These are phyloP conservation scores for Smutsia temminckii DNA, from an alignment of 2,797 vertebrate species.

Conservation along the genomic window DNA sequence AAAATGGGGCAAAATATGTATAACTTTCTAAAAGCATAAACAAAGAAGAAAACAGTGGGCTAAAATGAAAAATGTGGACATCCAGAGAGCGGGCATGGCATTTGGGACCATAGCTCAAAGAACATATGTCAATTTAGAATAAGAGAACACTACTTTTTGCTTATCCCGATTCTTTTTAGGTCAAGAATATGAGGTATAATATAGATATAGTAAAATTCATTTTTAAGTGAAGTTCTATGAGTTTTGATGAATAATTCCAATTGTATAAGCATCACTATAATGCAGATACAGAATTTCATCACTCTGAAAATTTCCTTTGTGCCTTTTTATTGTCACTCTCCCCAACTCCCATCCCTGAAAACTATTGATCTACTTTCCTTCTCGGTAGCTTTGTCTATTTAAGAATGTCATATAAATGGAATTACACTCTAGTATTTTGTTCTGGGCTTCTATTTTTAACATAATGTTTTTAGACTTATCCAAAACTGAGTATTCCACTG, in stretches of 20 bases:
- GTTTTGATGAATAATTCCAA: background rate
- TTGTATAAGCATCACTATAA: background rate
- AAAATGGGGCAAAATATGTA: background rate
- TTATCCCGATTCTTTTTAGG: background rate
- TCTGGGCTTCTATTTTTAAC: background rate
- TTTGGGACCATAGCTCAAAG: background rate
- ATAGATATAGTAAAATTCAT: background rate
- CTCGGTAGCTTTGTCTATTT: background rate
- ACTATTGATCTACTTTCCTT: background rate
- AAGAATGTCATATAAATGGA: background rate
- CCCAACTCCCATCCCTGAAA: background rate
- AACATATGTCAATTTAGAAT: background rate
- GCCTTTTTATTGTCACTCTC: background rate
- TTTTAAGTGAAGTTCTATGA: background rate
- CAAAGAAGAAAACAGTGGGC: background rate
- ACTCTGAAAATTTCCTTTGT: background rate
- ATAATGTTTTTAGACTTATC: background rate
- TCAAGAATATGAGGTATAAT: background rate
- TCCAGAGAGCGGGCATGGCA: background rate
- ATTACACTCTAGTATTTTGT: background rate
- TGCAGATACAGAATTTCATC: background rate
- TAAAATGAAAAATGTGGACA: background rate
- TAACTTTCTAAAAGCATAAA: background rate
- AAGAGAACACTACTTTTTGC: background rate
- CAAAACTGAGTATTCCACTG: background rate